Evolutionary conservation across 2,113 vertebrate species (phyloP).

Genomic region (Pteruthius melanotis): DNA sequence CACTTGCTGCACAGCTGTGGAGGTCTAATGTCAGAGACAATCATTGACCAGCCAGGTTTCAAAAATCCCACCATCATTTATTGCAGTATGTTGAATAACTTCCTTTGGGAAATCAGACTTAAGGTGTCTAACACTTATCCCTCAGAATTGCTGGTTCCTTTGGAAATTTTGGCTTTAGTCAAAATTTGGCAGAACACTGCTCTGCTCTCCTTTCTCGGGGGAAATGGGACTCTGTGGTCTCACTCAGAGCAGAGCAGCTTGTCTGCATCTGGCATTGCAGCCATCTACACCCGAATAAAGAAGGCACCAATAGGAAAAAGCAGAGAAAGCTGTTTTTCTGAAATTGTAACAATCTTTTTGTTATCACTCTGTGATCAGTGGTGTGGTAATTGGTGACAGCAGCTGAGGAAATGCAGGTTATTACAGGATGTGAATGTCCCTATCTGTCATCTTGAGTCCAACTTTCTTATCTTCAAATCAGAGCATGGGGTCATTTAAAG

Average conservation of each 20-base stretch:
- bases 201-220: background rate
- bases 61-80: background rate
- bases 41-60: background rate
- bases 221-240: background rate
- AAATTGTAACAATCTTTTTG: background rate
- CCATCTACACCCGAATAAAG: background rate
- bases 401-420: slow-evolving; percentile 32
- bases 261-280: background rate
- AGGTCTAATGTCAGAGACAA: background rate
- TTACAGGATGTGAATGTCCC: background rate
- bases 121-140: background rate
- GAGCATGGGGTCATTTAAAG: slow-evolving; percentile 31
- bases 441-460: slow-evolving; percentile 39
- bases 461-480: slow-evolving; percentile 16
- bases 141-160: background rate
- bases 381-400: slow-evolving; percentile 13
- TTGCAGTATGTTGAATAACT: background rate
- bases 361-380: slow-evolving; percentile 8
- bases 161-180: background rate
- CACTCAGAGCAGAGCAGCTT: background rate
- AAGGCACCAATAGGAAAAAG: background rate
- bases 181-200: too few relatives aligned
- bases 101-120: background rate
- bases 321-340: slow-evolving; percentile 13
- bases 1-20: background rate